These are phyloP conservation scores for Motacilla alba DNA, from an alignment of 2,113 vertebrate genomes.

Conservation along the genomic window DNA sequence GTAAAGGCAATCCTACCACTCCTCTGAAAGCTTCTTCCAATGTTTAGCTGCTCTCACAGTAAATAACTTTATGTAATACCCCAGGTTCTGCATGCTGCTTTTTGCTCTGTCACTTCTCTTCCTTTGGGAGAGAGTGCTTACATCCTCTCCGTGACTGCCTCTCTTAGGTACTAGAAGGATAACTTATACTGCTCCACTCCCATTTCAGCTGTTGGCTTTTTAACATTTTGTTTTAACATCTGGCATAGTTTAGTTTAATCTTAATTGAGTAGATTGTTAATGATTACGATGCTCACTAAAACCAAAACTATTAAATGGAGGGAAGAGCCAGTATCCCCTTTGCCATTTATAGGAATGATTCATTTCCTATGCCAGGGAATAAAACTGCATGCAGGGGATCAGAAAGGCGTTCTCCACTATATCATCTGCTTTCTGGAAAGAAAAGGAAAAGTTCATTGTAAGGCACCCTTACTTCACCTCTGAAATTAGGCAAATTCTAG, in stretches of 20 bases:
- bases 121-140: background rate
- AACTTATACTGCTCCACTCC: background rate
- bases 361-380: background rate
- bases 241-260: background rate
- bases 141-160: background rate
- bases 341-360: background rate
- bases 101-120: background rate
- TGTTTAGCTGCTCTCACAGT: background rate
- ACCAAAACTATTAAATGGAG: background rate
- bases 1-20: background rate
- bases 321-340: background rate
- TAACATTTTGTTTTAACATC: background rate
- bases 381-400: background rate
- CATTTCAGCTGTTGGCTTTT: background rate
- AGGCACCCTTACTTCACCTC: background rate
- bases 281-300: background rate
- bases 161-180: background rate
- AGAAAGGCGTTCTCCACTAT: background rate
- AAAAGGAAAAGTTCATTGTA: background rate
- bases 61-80: background rate
- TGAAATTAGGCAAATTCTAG: slow-evolving; percentile 21
- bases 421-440: background rate
- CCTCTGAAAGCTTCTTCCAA: background rate
- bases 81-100: background rate
- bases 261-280: background rate